phyloP scores from a whole-genome alignment of 2,888 invertebrate species.

The Rhaphigaster nebulosa region DNA sequence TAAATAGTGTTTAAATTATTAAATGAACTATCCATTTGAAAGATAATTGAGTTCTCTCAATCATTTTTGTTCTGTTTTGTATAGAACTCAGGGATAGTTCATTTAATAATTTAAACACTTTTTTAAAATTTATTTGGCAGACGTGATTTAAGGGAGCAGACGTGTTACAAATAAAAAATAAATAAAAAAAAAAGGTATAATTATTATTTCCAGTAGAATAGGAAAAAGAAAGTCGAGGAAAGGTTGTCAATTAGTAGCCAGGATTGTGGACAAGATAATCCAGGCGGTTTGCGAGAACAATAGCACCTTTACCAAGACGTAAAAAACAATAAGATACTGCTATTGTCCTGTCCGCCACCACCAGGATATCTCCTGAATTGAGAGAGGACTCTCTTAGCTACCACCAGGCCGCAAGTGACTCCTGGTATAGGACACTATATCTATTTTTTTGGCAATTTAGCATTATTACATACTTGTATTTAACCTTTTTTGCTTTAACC shows the following conservation, averaged over 20 bases:
- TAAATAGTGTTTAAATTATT: no score
- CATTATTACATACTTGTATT: no score
- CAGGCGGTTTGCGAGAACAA: background rate
- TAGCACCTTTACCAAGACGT: background rate
- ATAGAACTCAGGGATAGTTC: no score
- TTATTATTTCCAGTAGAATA: background rate
- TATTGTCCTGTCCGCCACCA: background rate
- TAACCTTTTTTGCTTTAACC: no score
- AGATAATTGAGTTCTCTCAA: no score
- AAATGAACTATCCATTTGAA: no score
- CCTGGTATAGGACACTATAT: no score
- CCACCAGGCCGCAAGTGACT: background rate
- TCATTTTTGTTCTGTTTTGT: no score
- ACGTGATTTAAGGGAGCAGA: no score
- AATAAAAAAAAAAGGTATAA: background rate
- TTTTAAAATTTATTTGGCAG: no score
- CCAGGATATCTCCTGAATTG: background rate
- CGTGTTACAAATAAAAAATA: background rate
- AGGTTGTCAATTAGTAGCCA: background rate
- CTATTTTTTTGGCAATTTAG: no score
- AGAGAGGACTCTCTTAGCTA: background rate
- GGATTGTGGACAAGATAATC: conserved; percentile 10
- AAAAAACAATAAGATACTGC: background rate
- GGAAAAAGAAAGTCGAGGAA: background rate
- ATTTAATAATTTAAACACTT: no score